Evolutionary conservation across 2,888 invertebrate species (phyloP).

Genomic region (Ennomos fuscantarius): DNA sequence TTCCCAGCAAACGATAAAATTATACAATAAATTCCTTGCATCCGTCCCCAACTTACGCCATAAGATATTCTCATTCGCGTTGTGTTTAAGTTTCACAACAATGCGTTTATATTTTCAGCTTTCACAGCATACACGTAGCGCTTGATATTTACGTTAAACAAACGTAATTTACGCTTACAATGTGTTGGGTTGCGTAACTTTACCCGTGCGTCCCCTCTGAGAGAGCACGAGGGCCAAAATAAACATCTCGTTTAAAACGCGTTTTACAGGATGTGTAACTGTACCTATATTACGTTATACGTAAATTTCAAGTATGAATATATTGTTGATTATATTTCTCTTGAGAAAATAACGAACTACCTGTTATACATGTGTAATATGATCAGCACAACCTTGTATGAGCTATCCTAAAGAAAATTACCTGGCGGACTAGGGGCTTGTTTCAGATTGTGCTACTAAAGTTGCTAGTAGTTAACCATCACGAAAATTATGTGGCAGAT

Average conservation of each 20-base stretch:
- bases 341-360: no score
- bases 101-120: conserved; percentile 30
- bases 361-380: no score
- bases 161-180: conserved; percentile 72
- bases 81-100: conserved; percentile 19
- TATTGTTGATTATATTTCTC: no score
- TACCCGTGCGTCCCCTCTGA: conserved; percentile 42
- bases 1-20: background rate
- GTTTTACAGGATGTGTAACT: conserved; percentile 29
- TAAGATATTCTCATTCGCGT: conserved; percentile 7
- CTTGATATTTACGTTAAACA: conserved; percentile 58
- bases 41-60: conserved; percentile 1
- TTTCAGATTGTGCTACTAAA: no score
- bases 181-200: conserved; percentile 63
- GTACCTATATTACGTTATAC: no score
- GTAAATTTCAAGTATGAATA: no score
- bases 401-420: no score
- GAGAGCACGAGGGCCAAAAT: conserved; percentile 59
- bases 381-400: no score
- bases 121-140: conserved; percentile 17
- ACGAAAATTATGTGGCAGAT: no score
- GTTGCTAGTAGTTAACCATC: no score
- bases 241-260: conserved; percentile 62
- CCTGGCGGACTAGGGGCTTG: no score
- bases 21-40: background rate